Evolutionary conservation across 2,113 vertebrate genomes (phyloP).

Genomic region (Sinocyclocheilus rhinocerous): DNA sequence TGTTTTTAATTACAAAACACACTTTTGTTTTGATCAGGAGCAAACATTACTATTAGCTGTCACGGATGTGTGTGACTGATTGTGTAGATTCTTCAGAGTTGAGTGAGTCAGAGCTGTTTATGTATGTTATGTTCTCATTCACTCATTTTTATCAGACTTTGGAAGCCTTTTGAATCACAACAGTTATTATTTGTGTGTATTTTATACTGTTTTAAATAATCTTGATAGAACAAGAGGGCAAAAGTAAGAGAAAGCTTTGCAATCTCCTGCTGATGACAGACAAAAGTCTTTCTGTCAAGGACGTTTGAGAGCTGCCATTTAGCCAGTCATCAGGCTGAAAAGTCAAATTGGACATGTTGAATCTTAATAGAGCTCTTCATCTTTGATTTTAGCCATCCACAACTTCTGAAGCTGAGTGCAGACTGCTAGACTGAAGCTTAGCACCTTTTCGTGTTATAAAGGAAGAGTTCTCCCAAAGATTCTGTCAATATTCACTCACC

Average conservation of each 20-base stretch:
- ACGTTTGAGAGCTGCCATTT: slow-evolving; percentile 2
- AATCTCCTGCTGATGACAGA: not conserved
- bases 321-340: slow-evolving; percentile 7
- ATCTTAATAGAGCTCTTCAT: slow-evolving; percentile 9
- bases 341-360: not conserved
- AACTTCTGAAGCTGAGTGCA: not conserved
- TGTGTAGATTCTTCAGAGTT: not conserved
- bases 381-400: slow-evolving; percentile 24
- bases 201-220: not conserved
- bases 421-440: not conserved
- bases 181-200: not conserved
- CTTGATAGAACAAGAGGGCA: not conserved
- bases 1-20: slow-evolving; percentile 68
- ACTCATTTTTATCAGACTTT: not conserved
- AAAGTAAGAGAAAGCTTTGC: not conserved
- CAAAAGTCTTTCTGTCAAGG: slow-evolving; percentile 7
- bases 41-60: slow-evolving; percentile 63
- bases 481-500: not conserved
- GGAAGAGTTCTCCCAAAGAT: slow-evolving; percentile 5
- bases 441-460: not conserved
- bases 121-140: not conserved
- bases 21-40: slow-evolving; percentile 60
- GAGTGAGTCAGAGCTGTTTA: not conserved
- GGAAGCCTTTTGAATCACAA: not conserved
- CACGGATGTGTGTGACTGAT: slow-evolving; percentile 44